These are phyloP conservation scores for Astur gentilis DNA, from an alignment of 2,113 vertebrate genomes.

Conservation along the genomic window DNA sequence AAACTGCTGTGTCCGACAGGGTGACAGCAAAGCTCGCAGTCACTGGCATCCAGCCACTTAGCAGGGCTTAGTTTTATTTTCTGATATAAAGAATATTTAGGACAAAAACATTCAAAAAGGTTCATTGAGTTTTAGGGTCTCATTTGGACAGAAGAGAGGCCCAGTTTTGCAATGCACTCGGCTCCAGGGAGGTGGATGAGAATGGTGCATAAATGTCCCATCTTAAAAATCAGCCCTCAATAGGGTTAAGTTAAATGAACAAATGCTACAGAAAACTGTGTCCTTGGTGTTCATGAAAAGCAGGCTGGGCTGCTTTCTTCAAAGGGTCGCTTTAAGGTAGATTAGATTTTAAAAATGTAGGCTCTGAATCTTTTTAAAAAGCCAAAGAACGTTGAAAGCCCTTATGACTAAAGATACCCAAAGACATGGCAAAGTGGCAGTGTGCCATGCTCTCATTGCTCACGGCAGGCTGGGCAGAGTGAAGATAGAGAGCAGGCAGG, in stretches of 20 bases:
- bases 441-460: not conserved
- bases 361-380: not conserved
- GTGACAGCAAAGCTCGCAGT: not conserved
- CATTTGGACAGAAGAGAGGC: not conserved
- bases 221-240: not conserved
- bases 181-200: fast-evolving
- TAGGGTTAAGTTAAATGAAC: not conserved
- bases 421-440: constrained; percentile 25
- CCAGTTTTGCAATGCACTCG: not conserved
- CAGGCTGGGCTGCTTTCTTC: not conserved
- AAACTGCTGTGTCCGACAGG: fast-evolving
- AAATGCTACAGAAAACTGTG: not conserved
- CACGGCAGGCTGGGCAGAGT: not conserved
- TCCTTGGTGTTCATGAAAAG: not conserved
- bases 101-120: not conserved
- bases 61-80: not conserved
- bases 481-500: not conserved
- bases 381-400: not conserved
- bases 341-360: constrained; percentile 8
- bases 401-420: constrained; percentile 7
- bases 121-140: not conserved
- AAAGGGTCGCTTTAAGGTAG: not conserved
- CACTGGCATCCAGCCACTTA: not conserved
- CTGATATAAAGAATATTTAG: not conserved
- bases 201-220: fast-evolving